phyloP scores from a whole-genome alignment of 2,113 vertebrate species.

The Steatornis caripensis region DNA sequence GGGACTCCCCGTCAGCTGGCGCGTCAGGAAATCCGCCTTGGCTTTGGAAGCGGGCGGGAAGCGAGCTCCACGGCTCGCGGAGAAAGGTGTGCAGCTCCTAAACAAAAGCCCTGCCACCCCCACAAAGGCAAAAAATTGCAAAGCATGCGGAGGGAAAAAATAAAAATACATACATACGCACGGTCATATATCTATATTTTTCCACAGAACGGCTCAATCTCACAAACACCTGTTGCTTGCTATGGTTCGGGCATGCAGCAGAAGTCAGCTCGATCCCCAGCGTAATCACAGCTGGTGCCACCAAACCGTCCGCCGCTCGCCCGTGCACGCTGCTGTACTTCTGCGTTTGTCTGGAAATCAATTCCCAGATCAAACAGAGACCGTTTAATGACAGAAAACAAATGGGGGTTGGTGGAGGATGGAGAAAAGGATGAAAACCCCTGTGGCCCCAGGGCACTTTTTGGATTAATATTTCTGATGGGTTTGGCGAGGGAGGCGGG shows the following conservation, averaged over 20 bases:
- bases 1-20: background rate
- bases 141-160: background rate
- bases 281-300: constrained; percentile 33
- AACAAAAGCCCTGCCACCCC: too few species aligned
- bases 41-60: background rate
- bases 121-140: background rate
- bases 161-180: accelerated
- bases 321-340: background rate
- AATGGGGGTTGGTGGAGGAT: background rate
- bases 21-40: background rate
- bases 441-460: background rate
- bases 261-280: background rate
- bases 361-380: constrained; percentile 63
- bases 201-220: background rate
- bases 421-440: background rate
- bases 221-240: background rate
- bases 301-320: background rate
- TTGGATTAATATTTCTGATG: background rate
- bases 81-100: background rate
- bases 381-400: constrained; percentile 27
- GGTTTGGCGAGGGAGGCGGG: background rate
- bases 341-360: constrained; percentile 53
- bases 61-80: background rate
- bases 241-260: background rate
- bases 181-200: background rate